Conservation (phyloP, 2,797 vertebrate genomes). For the Lophius americanus region DNA sequence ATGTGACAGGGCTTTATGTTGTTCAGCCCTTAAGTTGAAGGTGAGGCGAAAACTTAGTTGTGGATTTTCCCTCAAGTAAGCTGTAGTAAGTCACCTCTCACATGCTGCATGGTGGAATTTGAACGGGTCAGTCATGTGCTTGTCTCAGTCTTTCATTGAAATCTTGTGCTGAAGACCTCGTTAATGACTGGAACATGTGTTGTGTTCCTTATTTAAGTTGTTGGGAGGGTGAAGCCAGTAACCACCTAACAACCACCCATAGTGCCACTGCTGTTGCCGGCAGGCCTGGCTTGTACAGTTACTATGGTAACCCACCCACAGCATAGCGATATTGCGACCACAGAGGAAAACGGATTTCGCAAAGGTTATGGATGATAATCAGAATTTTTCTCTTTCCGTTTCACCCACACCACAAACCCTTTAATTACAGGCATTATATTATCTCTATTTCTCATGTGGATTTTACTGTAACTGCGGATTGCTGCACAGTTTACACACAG, state of each 20-base stretch:
- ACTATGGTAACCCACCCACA: conserved; percentile 86
- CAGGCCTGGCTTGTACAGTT: conserved; percentile 85
- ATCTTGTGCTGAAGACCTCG: conserved; percentile 36
- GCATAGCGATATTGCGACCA: conserved; percentile 70
- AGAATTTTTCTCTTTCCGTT: conserved; percentile 66
- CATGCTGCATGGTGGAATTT: conserved; percentile 69
- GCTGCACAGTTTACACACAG: background rate
- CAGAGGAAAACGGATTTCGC: conserved; percentile 78
- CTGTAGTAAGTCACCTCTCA: conserved; percentile 67
- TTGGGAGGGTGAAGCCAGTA: conserved; percentile 44
- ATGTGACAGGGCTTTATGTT: conserved; percentile 60
- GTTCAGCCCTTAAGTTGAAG: conserved; percentile 9
- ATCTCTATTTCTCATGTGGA: conserved; percentile 34
- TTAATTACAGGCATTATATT: conserved; percentile 50
- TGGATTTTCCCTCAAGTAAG: conserved; percentile 52
- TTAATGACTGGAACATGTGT: conserved; percentile 35
- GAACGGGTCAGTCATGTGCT: conserved; percentile 71
- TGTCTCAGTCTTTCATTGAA: conserved; percentile 9
- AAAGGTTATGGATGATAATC: conserved; percentile 80
- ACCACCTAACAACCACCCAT: conserved; percentile 67
- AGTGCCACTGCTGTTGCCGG: conserved; percentile 71
- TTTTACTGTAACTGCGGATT: conserved; percentile 10
- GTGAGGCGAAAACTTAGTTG: conserved; percentile 19
- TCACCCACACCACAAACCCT: conserved; percentile 66
- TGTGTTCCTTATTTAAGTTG: conserved; percentile 28